Conservation (phyloP, 2,113 vertebrate genomes). For the Vidua chalybeata region DNA sequence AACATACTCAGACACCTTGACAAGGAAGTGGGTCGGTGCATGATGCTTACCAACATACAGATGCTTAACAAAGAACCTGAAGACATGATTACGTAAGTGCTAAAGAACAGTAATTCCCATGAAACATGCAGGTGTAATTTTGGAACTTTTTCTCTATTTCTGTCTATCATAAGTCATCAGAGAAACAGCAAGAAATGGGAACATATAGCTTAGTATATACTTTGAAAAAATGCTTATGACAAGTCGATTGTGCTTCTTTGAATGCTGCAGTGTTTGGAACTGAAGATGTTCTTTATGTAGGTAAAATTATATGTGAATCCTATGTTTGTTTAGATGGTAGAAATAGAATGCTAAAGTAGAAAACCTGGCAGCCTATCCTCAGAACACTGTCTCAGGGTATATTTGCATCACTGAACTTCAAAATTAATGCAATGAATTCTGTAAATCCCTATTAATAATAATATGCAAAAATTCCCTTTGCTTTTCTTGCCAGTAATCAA, state of each 20-base stretch:
- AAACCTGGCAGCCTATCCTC: background rate
- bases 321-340: background rate
- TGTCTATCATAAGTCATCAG: background rate
- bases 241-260: background rate
- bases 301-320: background rate
- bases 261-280: background rate
- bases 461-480: background rate
- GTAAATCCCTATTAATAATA: background rate
- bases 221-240: background rate
- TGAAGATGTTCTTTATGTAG: background rate
- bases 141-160: background rate
- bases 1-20: slow-evolving; percentile 95
- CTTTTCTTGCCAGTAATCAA: background rate
- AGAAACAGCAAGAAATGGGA: background rate
- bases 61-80: slow-evolving; percentile 99
- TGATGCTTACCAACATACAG: slow-evolving; percentile 97
- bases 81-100: slow-evolving; percentile 98
- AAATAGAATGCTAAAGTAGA: background rate
- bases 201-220: background rate
- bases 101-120: background rate
- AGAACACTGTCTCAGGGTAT: background rate
- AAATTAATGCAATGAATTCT: background rate
- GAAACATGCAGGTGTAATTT: background rate
- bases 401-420: background rate
- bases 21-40: slow-evolving; percentile 97